Conservation (phyloP, 1,140 invertebrate species). For the Pentalonia nigronervosa region DNA sequence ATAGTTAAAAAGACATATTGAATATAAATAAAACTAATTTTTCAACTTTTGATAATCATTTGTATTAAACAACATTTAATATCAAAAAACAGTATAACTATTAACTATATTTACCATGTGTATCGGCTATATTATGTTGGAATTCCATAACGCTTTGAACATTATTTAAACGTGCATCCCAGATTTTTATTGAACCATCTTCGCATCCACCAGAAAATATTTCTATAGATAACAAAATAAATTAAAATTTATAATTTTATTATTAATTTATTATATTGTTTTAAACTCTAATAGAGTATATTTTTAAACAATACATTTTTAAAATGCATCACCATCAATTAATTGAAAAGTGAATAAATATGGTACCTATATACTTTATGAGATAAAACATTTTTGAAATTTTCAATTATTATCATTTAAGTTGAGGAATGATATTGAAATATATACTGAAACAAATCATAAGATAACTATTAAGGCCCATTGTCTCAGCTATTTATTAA, state of each 20-base stretch:
- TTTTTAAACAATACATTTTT: neutral
- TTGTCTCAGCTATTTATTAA: no score
- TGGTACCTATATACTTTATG: neutral
- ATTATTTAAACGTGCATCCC: neutral
- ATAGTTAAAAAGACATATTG: neutral
- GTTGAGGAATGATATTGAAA: no score
- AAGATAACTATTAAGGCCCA: no score
- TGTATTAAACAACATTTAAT: neutral
- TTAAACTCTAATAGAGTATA: neutral
- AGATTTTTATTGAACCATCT: slow-evolving; percentile 36
- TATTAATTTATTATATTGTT: neutral
- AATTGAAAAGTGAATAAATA: neutral
- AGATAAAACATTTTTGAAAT: neutral
- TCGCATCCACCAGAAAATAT: slow-evolving; percentile 27
- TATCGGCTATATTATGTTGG: slow-evolving; percentile 16
- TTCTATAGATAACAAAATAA: neutral
- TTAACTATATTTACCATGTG: slow-evolving; percentile 31
- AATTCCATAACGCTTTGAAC: neutral
- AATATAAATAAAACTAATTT: no score
- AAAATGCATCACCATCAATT: no score
- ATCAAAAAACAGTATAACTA: neutral
- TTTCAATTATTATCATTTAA: no score
- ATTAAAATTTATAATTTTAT: no score
- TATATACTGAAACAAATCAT: no score
- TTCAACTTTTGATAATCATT: no score